Evolutionary conservation across 2,113 vertebrate species (phyloP).

Genomic region (Gallinago media): DNA sequence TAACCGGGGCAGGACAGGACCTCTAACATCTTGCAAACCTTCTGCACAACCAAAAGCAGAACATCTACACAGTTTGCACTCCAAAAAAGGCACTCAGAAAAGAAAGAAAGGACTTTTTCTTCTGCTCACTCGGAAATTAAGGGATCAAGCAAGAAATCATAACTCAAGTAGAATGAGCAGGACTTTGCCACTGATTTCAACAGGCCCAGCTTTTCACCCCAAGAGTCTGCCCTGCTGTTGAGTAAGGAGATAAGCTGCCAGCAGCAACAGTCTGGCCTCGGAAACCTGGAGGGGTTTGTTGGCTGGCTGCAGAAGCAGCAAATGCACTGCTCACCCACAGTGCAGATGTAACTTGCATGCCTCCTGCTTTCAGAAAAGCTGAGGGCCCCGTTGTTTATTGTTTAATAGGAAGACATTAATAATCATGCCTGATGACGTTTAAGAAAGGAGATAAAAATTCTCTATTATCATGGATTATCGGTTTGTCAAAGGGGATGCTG

Average conservation of each 20-base stretch:
- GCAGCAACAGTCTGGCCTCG: background rate
- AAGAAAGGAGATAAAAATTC: constrained; percentile 57
- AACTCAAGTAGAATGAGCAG: constrained; percentile 2
- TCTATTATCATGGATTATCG: constrained; percentile 50
- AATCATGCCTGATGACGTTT: constrained; percentile 29
- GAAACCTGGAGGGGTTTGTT: constrained; percentile 36
- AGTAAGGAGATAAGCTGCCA: constrained; percentile 35
- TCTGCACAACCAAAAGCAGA: background rate
- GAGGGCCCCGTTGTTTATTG: constrained; percentile 27
- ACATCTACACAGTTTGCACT: background rate
- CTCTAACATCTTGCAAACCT: background rate
- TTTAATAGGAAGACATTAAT: constrained; percentile 32
- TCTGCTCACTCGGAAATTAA: background rate
- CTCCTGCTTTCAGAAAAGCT: background rate
- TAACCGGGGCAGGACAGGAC: background rate
- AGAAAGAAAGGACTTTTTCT: background rate
- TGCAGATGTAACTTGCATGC: background rate
- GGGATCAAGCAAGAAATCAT: background rate
- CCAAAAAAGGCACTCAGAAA: background rate
- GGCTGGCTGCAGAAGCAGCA: constrained; percentile 30
- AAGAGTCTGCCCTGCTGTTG: background rate
- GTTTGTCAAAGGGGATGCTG: constrained; percentile 47
- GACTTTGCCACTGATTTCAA: constrained; percentile 54
- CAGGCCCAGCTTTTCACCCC: constrained; percentile 18
- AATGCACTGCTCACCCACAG: constrained; percentile 16